Conservation (phyloP, 2,113 vertebrate genomes). For the Heterochromis multidens region DNA sequence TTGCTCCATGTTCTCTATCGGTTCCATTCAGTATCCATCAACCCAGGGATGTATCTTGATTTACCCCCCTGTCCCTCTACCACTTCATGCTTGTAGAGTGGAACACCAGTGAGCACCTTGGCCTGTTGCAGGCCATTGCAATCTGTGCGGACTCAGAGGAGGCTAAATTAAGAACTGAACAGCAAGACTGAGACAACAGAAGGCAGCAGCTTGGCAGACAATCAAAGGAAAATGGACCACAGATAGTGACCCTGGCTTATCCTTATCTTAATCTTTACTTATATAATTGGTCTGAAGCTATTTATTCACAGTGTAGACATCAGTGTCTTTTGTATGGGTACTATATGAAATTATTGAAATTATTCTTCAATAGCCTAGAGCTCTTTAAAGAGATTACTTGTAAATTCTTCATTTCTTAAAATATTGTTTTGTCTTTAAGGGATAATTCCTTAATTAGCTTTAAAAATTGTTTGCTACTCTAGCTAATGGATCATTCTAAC, state of each 20-base stretch:
- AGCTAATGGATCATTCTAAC: not conserved
- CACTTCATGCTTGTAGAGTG: constrained; percentile 33
- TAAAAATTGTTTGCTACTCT: not conserved
- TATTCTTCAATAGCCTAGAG: not conserved
- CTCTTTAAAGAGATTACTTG: not conserved
- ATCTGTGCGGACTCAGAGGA: constrained; percentile 36
- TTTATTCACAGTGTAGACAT: not conserved
- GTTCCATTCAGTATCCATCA: constrained; percentile 68
- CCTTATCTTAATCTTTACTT: constrained; percentile 17
- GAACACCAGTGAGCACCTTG: constrained; percentile 13
- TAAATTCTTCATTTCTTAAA: not conserved
- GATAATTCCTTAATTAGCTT: not conserved
- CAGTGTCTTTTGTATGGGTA: not conserved
- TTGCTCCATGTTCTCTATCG: constrained; percentile 57
- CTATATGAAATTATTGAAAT: not conserved
- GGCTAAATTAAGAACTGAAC: constrained; percentile 52
- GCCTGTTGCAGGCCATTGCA: constrained; percentile 31
- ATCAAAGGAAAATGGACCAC: constrained; percentile 8
- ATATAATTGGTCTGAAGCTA: not conserved
- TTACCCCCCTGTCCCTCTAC: constrained; percentile 43
- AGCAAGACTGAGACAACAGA: constrained; percentile 34
- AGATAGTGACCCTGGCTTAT: constrained; percentile 23
- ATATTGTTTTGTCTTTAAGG: not conserved
- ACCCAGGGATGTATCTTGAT: constrained; percentile 69
- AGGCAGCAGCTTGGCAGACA: constrained; percentile 22